Percentiles rank a stretch among this genome's conserved stretches.
Conservation (phyloP, 2,113 vertebrate genomes). For the Notiomystis cincta region DNA sequence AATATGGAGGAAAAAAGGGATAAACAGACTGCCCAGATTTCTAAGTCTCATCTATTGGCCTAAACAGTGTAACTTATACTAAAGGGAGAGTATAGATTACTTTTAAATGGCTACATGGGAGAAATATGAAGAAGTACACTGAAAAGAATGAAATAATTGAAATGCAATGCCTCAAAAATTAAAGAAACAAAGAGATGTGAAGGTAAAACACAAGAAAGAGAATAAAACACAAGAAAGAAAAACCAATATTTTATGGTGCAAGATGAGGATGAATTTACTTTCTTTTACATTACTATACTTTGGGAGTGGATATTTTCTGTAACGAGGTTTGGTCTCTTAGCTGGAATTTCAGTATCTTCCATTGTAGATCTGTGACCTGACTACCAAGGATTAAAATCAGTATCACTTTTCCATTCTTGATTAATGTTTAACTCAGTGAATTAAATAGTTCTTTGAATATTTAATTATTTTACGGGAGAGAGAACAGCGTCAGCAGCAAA, state of each 20-base stretch:
- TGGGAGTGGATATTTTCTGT: neutral
- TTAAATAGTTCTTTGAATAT: conserved; percentile 60
- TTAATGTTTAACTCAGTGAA: conserved; percentile 63
- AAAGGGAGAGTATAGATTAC: neutral
- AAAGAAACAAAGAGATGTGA: neutral
- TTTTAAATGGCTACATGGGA: neutral
- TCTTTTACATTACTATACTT: neutral
- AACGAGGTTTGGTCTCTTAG: neutral
- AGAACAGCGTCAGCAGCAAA: neutral
- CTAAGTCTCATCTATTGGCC: neutral
- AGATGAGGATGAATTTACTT: neutral
- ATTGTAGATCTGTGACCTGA: conserved; percentile 17
- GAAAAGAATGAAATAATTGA: neutral
- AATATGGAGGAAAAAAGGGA: neutral
- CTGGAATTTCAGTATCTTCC: conserved; percentile 53
- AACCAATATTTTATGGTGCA: neutral
- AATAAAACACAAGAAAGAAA: neutral
- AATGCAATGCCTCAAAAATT: neutral
- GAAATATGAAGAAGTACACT: neutral
- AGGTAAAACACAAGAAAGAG: neutral
- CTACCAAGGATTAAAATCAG: conserved; percentile 43
- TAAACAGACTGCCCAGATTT: neutral
- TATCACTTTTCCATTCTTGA: conserved; percentile 48
- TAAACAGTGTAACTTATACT: neutral
- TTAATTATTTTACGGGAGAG: conserved; percentile 36